Evolutionary conservation across 2,797 vertebrate genomes (phyloP).

Genomic region (Myotis myotis): DNA sequence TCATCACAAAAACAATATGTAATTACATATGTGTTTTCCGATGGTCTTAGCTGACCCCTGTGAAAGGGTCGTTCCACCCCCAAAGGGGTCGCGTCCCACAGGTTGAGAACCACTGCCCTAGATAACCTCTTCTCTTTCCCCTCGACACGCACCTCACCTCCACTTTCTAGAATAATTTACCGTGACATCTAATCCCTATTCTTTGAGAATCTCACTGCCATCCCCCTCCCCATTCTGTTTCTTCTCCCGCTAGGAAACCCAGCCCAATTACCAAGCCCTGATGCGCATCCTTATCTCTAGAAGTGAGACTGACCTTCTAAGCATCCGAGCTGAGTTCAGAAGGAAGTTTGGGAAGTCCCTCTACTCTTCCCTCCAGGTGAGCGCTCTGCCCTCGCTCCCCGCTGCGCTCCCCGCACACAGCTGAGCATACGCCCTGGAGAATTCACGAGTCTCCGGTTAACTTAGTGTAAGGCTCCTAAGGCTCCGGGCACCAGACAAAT

Average conservation of each 20-base stretch:
- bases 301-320: slow-evolving; percentile 89
- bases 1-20: no score
- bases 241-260: slow-evolving; percentile 62
- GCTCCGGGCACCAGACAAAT: neutral
- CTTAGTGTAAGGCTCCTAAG: neutral
- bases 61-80: no score
- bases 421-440: neutral
- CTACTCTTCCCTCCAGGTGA: slow-evolving; percentile 89
- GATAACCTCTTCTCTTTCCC: neutral
- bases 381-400: neutral
- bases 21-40: no score
- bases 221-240: neutral
- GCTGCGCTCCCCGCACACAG: neutral
- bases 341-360: slow-evolving; percentile 88
- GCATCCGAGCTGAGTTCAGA: slow-evolving; percentile 85
- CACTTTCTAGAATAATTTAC: neutral
- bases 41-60: no score
- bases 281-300: slow-evolving; percentile 87
- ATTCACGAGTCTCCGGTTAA: neutral
- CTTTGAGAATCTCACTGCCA: neutral
- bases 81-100: no score
- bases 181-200: no score
- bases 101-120: neutral
- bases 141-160: neutral
- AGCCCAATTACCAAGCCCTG: slow-evolving; percentile 58